Conservation (phyloP, 1,140 invertebrate species). For the Ditylenchus dipsaci region DNA sequence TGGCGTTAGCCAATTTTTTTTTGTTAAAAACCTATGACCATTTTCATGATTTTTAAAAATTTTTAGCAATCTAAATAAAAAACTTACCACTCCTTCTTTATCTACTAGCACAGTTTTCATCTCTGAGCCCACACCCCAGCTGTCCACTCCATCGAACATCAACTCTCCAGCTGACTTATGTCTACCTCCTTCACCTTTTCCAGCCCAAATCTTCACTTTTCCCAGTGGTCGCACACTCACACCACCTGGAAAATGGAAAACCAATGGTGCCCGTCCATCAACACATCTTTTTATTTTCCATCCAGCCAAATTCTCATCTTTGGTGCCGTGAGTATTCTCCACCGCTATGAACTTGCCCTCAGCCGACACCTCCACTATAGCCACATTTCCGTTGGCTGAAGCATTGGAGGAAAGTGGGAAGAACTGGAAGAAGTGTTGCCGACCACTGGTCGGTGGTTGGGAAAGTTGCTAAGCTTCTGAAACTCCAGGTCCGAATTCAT, state of each 20-base stretch:
- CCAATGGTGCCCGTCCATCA: conserved; percentile 55
- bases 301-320: conserved; percentile 54
- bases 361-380: conserved; percentile 58
- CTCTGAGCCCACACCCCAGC: conserved; percentile 54
- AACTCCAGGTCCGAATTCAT: too few species aligned
- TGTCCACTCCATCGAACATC: conserved; percentile 56
- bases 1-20: too few species aligned
- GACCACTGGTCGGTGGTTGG: too few species aligned
- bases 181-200: conserved; percentile 52
- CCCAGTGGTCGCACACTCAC: conserved; percentile 48
- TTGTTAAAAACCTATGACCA: too few species aligned
- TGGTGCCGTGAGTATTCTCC: conserved; percentile 56
- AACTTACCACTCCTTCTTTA: too few species aligned
- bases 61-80: too few species aligned
- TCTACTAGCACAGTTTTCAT: conserved; percentile 51
- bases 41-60: too few species aligned
- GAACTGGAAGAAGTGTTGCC: conserved; percentile 27
- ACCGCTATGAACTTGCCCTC: conserved; percentile 56
- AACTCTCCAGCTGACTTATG: conserved; percentile 54
- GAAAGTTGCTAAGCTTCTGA: too few species aligned
- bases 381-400: conserved; percentile 61
- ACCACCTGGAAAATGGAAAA: conserved; percentile 52
- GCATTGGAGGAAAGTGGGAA: conserved; percentile 62
- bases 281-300: conserved; percentile 56
- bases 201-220: conserved; percentile 54